Conservation (phyloP, 2,113 vertebrate genomes). For the Odontesthes bonariensis region DNA sequence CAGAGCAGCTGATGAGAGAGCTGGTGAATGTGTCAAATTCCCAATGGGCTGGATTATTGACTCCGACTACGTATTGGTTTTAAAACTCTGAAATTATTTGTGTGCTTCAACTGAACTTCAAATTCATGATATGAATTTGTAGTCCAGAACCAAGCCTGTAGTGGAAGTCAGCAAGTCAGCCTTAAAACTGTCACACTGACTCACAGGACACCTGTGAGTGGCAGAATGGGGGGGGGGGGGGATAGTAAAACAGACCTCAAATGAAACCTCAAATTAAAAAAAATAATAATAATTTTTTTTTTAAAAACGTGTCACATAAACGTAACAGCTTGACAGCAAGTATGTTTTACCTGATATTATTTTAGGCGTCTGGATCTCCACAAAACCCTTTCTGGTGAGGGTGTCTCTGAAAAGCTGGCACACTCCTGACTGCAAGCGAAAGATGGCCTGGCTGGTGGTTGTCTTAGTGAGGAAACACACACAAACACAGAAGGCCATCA, state of each 20-base stretch:
- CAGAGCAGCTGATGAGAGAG: constrained; percentile 19
- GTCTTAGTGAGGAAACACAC: constrained; percentile 83
- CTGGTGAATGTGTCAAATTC: background rate
- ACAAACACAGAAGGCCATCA: constrained; percentile 24
- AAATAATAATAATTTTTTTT: too few species aligned
- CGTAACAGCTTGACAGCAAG: background rate
- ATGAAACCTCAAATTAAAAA: too few species aligned
- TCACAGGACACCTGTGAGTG: constrained; percentile 37
- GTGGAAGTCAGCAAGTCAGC: constrained; percentile 43
- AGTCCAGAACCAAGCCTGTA: background rate
- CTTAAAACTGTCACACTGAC: constrained; percentile 51
- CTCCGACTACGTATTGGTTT: background rate
- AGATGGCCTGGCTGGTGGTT: constrained; percentile 95
- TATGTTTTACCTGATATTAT: constrained; percentile 92
- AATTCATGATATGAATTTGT: constrained; percentile 5
- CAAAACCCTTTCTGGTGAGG: constrained; percentile 92
- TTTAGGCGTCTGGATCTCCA: constrained; percentile 98
- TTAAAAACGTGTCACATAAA: too few species aligned
- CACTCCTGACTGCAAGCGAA: constrained; percentile 92
- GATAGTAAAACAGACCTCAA: too few species aligned
- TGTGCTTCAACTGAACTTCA: constrained; percentile 1
- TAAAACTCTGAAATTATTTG: background rate
- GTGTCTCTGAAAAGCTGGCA: constrained; percentile 97
- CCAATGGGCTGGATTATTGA: constrained; percentile 2
- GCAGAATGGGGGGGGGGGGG: background rate